Percentiles rank a stretch among this genome's conserved stretches.
phyloP scores from a whole-genome alignment of 2,113 vertebrate genomes.

The Excalfactoria chinensis region DNA sequence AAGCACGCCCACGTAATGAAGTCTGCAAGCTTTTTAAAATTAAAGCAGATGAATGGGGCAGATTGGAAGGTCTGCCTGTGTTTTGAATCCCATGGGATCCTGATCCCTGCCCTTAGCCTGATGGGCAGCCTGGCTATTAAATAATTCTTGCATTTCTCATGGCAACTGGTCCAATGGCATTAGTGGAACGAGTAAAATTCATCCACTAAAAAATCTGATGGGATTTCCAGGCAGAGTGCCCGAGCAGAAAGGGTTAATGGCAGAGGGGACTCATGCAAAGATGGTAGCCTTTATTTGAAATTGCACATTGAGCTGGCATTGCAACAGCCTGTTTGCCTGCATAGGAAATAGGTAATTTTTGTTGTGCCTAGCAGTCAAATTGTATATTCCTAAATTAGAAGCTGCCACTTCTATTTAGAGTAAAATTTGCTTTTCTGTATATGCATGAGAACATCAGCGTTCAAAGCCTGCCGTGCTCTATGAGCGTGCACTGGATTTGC shows the following conservation, averaged over 20 bases:
- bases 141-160: background rate
- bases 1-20: background rate
- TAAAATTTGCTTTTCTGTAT: background rate
- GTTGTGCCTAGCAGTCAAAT: conserved; percentile 48
- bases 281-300: background rate
- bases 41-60: background rate
- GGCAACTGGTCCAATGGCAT: background rate
- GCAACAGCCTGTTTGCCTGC: background rate
- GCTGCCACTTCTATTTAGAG: conserved; percentile 53
- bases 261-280: background rate
- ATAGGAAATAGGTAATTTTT: conserved; percentile 55
- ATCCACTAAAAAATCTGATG: background rate
- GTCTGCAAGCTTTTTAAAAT: background rate
- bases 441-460: background rate
- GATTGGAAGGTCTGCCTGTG: background rate
- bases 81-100: background rate
- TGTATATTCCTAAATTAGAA: conserved; percentile 44
- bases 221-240: background rate
- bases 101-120: background rate
- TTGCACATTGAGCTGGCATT: background rate
- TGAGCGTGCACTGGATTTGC: background rate
- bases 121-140: background rate
- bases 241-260: background rate
- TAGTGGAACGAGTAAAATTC: background rate
- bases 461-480: background rate